Base-by-base conservation (phyloP, 2,888 invertebrate species). In the Cyrtodaria siliqua region DNA sequence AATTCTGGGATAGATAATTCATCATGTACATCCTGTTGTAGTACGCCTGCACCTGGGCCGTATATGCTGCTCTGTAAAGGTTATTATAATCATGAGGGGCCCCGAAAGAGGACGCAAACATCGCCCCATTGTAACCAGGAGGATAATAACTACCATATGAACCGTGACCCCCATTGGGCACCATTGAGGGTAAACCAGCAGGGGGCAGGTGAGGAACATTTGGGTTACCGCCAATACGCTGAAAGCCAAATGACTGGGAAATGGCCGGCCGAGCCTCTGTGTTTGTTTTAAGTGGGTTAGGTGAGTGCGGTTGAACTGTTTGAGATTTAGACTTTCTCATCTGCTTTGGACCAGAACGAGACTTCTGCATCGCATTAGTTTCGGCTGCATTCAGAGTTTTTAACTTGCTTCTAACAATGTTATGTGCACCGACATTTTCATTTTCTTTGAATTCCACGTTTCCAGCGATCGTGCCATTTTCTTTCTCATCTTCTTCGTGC, bases 401-500 rank as follows among this genome's bases (percentile, higher is more conserved):
- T 14, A 18, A 29, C n/a, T n/a, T n/a, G n/a, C n/a, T n/a, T n/a
- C n/a, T n/a, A n/a, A n/a, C n/a, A n/a, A n/a, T n/a, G n/a, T n/a
- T n/a, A n/a, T n/a, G n/a, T n/a, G n/a, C n/a, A n/a, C n/a, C n/a
- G 12, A 29, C n/a, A 50, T 3, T 40, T 47, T 47, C 49, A 12
- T 33, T 33, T 33, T 4, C 12, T 33, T 12, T 33, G 33, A 33
- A 33, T 33, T 33, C 33, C 4, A 8, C 33, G 33, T 8, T 33
- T 33, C 12, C 6, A 33, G 6, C 33, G 6, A 8, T 12, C 6
- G 4, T 33, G 9, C 14, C 23, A 14, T 9, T 26, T 38, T 33
- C 24, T 42, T 63, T 26, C 18, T 64, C 62, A 14, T 71, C 72
- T 9, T 73, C 71, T n/a, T 79, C 78, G 47, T 81, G 81, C 38